Evolutionary conservation across 37 sponge, comb jelly and placozoan genomes (phyloP), one percentile per base, ranked within the genome.

Genomic region (Crambe crambe): DNA sequence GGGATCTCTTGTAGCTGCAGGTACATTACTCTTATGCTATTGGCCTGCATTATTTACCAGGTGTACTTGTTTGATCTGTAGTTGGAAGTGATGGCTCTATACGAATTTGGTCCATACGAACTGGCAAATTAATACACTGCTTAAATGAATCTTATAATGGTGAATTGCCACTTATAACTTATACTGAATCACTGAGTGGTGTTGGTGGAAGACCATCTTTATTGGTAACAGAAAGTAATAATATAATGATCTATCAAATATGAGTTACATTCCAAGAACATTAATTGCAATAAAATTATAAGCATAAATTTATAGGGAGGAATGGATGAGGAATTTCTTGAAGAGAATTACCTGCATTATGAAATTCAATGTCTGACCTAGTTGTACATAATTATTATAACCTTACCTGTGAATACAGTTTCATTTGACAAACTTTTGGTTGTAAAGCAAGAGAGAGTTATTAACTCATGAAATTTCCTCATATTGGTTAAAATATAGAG

Each of bases 1-100:
- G 3, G 65, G 71, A 22, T 42, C 73, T 22, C 62, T 62, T 25
- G 29, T 81, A 30, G 44, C 58, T 73, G 73, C 82, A 73, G 82
- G 82, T 81, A 61, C 12, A 8, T 42, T 6, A 43, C 10, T n/a
- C n/a, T n/a, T n/a, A n/a, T n/a, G n/a, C n/a, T n/a, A n/a, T n/a
- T n/a, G n/a, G n/a, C n/a, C n/a, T n/a, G n/a, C n/a, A n/a, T n/a
- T n/a, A n/a, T n/a, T n/a, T n/a, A n/a, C n/a, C n/a, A n/a, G n/a
- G n/a, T n/a, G n/a, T n/a, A n/a, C n/a, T n/a, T n/a, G n/a, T n/a
- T n/a, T n/a, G n/a, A n/a, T n/a, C 9, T 73, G 35, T 31, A 80
- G 80, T 38, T 70, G 80, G 80, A 32, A 69, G 71, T 70, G 80
- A 78, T 66, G 35, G 32, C 1, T 30, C 37, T 17, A 30, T 78